phyloP scores from a whole-genome alignment of 2,888 invertebrate species.

The Megaustenia siamemsis region DNA sequence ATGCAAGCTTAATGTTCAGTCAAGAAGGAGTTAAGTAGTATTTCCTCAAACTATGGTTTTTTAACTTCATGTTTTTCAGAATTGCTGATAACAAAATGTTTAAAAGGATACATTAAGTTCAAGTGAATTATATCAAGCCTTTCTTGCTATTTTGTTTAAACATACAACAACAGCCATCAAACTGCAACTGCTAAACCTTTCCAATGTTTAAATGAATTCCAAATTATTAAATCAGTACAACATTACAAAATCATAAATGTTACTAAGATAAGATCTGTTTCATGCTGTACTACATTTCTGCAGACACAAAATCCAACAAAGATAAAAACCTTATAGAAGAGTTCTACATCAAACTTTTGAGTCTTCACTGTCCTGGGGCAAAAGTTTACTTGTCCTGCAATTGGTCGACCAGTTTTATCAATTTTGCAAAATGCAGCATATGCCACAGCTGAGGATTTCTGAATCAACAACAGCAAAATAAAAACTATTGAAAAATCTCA shows the following conservation, averaged over 20 bases:
- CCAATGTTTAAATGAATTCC: not conserved
- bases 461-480: conserved; percentile 2
- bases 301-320: not conserved
- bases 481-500: not conserved
- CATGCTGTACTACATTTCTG: not conserved
- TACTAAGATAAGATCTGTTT: not conserved
- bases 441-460: conserved; percentile 69
- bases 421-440: conserved; percentile 77
- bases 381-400: conserved; percentile 79
- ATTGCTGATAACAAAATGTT: too few relatives aligned
- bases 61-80: too few relatives aligned
- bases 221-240: not conserved
- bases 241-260: not conserved
- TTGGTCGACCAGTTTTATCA: conserved; percentile 73
- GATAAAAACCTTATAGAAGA: conserved; percentile 61
- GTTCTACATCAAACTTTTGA: conserved; percentile 53
- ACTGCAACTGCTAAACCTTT: too few relatives aligned
- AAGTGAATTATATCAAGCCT: too few relatives aligned
- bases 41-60: too few relatives aligned
- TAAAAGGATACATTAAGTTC: too few relatives aligned
- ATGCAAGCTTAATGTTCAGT: too few relatives aligned
- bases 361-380: conserved; percentile 71
- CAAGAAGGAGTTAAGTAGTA: too few relatives aligned
- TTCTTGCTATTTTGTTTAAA: too few relatives aligned
- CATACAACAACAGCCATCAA: too few relatives aligned